Evolutionary conservation across 1,140 invertebrate genomes (phyloP), one percentile per base, ranked within the genome.

Genomic region (Drosophila albomicans): DNA sequence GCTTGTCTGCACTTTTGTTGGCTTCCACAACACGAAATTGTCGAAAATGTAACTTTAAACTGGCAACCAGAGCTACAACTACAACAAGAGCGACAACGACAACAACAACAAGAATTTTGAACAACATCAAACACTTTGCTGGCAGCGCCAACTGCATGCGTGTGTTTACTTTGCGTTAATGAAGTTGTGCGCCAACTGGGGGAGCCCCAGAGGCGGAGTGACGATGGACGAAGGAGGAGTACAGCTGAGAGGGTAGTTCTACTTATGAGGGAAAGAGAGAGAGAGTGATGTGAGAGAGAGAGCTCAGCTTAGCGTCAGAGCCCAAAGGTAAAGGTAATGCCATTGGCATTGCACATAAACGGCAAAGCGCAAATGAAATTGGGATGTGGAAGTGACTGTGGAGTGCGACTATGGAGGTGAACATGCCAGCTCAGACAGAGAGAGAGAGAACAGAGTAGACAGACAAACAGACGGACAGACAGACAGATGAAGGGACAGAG

Each of bases 111-210:
- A 25, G 20, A 25, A 25, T 25, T 25, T 35, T 13, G 51, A 54
- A 41, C 32, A 80, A 88, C 84, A 89, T 88, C 84, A 89, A 88
- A 89, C 85, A 89, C 85, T 81, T 81, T 78, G 85, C 85, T 75
- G 46, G 66, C 80, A 81, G 78, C 81, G 65, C 30, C 66, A 81
- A 75, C 85, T 89, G 85, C 85, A 89, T 89, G 85, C 85, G 85
- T 89, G 85, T 89, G 85, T 89, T 89, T 89, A 85, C 81, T 85
- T 75, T 89, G 85, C 85, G 85, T 89, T 89, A 89, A 89, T 89
- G 85, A 89, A 89, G 85, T 89, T 89, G 81, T 84, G 84, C 74
- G 67, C 68, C 61, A 35, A 71, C 49, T 58, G 54, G 20, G 20
- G 20, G 20, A 25, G 20, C 5, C 58, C 51, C 45, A 4, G 25